phyloP scores from a whole-genome alignment of 2,113 vertebrate genomes.

The Bos javanicus region DNA sequence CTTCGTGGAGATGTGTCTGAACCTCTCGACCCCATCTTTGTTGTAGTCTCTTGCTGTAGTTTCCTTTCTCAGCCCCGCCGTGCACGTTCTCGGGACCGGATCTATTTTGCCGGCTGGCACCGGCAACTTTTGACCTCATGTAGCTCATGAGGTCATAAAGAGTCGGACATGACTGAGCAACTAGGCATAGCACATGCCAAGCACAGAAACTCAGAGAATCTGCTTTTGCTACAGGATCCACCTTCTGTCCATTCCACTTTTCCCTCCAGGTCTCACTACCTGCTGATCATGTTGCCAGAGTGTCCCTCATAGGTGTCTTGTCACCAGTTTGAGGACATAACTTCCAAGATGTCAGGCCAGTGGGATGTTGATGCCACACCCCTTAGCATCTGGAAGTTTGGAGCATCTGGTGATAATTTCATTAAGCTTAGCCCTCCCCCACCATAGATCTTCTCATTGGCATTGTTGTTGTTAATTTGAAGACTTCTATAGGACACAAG shows the following conservation, averaged over 20 bases:
- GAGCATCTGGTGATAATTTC: not conserved
- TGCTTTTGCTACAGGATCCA: not conserved
- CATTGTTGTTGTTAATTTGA: not conserved
- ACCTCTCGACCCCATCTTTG: no score
- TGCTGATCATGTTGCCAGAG: not conserved
- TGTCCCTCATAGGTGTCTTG: not conserved
- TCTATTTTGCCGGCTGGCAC: no score
- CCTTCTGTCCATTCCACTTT: not conserved
- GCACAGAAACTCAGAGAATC: not conserved
- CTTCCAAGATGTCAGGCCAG: not conserved
- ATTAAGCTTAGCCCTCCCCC: no score
- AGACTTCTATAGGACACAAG: not conserved
- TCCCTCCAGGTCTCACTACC: slow-evolving; percentile 1
- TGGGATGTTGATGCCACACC: not conserved
- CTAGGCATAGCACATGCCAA: not conserved
- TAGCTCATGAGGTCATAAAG: no score
- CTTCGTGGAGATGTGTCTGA: no score
- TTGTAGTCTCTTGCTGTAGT: no score
- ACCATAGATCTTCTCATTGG: not conserved
- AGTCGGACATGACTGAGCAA: no score
- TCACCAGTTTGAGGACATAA: not conserved
- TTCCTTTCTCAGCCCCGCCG: no score
- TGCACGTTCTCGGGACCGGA: no score
- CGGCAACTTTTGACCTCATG: no score
- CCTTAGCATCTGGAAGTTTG: not conserved